A percentile compares a stretch with the other conserved stretches of the same genome.
phyloP scores from a whole-genome alignment of 2,113 vertebrate species.

The Malurus elegans region DNA sequence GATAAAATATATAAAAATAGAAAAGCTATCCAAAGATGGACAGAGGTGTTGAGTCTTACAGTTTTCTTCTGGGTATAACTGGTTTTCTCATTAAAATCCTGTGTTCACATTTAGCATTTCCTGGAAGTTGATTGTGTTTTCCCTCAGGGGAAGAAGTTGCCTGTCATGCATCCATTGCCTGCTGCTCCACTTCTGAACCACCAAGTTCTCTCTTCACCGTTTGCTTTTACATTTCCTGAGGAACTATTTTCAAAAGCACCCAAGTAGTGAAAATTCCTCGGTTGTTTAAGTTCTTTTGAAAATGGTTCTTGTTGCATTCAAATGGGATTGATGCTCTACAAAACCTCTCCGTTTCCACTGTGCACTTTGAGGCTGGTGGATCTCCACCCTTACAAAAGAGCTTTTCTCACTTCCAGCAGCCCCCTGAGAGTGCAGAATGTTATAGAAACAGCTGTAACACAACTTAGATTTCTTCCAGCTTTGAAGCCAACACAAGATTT shows the following conservation, averaged over 20 bases:
- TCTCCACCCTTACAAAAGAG: background rate
- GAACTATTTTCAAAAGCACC: background rate
- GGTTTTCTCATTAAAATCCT: slow-evolving; percentile 1
- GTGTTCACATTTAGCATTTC: background rate
- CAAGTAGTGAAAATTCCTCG: background rate
- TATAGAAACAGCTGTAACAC: background rate
- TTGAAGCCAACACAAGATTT: background rate
- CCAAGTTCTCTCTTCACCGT: background rate
- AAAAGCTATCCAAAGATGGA: background rate
- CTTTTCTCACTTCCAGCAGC: background rate
- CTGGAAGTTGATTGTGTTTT: background rate
- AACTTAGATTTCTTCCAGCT: background rate
- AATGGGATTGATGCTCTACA: background rate
- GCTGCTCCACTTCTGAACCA: background rate
- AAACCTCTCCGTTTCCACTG: background rate
- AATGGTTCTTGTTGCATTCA: background rate
- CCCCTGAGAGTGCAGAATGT: background rate
- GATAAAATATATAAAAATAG: background rate
- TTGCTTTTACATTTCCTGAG: background rate
- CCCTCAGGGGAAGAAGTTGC: background rate
- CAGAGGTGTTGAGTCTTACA: background rate
- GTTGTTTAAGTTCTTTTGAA: background rate
- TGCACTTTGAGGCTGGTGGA: background rate
- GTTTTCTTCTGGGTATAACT: background rate
- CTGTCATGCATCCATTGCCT: background rate